Evolutionary conservation across 1,140 invertebrate genomes (phyloP).

Genomic region (Panulirus ornatus): DNA sequence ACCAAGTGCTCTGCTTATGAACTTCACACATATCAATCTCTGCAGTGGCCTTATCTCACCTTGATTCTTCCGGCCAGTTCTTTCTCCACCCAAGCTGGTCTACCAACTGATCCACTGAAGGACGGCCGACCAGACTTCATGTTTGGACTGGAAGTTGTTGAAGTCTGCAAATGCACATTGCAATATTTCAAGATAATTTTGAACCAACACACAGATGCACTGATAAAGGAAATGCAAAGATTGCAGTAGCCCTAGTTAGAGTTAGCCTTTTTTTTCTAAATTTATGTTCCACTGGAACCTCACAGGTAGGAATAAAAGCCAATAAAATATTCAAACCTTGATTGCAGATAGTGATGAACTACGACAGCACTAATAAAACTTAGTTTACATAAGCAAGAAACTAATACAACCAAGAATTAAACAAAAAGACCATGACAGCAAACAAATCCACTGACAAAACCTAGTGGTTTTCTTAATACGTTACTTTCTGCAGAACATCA

Average conservation of each 20-base stretch:
- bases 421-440: background rate
- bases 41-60: slow-evolving; percentile 48
- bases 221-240: slow-evolving; percentile 15
- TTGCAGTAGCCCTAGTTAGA: background rate
- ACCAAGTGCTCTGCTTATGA: background rate
- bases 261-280: background rate
- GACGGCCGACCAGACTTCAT: slow-evolving; percentile 68
- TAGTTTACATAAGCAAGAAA: background rate
- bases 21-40: background rate
- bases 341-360: background rate
- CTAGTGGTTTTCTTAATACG: background rate
- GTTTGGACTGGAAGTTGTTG: slow-evolving; percentile 69
- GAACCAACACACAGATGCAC: slow-evolving; percentile 16
- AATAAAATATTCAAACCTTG: background rate
- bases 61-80: slow-evolving; percentile 66
- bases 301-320: background rate
- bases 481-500: background rate
- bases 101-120: slow-evolving; percentile 70
- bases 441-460: background rate
- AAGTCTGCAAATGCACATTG: slow-evolving; percentile 66
- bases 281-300: background rate
- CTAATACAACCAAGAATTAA: background rate
- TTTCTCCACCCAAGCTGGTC: slow-evolving; percentile 71
- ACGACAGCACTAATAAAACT: background rate
- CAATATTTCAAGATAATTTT: slow-evolving; percentile 51